phyloP scores from a whole-genome alignment of 2,113 vertebrate genomes.

The Xiphias gladius region DNA sequence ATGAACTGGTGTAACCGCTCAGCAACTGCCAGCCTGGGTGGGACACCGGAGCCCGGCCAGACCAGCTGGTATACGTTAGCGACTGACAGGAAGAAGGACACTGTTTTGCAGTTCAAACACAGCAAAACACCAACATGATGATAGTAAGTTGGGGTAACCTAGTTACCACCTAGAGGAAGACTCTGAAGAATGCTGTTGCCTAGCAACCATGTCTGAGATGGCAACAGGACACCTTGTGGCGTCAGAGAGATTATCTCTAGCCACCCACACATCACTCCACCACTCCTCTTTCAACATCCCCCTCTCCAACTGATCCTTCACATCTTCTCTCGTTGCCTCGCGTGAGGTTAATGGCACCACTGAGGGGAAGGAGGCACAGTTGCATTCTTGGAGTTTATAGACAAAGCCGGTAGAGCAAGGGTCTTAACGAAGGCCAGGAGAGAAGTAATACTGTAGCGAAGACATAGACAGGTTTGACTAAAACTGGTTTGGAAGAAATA shows the following conservation, averaged over 20 bases:
- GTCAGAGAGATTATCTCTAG: slow-evolving; percentile 72
- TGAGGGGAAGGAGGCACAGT: slow-evolving; percentile 37
- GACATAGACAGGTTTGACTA: neutral
- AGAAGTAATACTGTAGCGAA: slow-evolving; percentile 3
- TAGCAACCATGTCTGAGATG: slow-evolving; percentile 72
- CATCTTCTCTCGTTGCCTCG: slow-evolving; percentile 49
- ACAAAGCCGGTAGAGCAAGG: slow-evolving; percentile 9
- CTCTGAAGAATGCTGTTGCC: slow-evolving; percentile 77
- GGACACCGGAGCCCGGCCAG: neutral
- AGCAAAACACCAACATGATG: slow-evolving; percentile 48
- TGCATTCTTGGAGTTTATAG: slow-evolving; percentile 16
- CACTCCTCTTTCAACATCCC: slow-evolving; percentile 60
- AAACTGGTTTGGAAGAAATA: neutral
- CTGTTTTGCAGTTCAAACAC: slow-evolving; percentile 50
- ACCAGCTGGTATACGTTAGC: slow-evolving; percentile 52
- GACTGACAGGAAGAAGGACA: slow-evolving; percentile 50
- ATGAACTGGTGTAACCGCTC: slow-evolving; percentile 77
- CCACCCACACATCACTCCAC: slow-evolving; percentile 72
- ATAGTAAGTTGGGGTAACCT: slow-evolving; percentile 68
- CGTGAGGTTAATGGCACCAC: slow-evolving; percentile 51
- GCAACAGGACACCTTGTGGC: slow-evolving; percentile 72
- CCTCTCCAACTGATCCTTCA: slow-evolving; percentile 42
- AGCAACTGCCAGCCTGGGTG: slow-evolving; percentile 11
- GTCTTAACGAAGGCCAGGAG: neutral
- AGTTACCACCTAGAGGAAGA: slow-evolving; percentile 68